phyloP scores from a whole-genome alignment of 92 coral and sea anemone species.

The Epizoanthus illoricatus region DNA sequence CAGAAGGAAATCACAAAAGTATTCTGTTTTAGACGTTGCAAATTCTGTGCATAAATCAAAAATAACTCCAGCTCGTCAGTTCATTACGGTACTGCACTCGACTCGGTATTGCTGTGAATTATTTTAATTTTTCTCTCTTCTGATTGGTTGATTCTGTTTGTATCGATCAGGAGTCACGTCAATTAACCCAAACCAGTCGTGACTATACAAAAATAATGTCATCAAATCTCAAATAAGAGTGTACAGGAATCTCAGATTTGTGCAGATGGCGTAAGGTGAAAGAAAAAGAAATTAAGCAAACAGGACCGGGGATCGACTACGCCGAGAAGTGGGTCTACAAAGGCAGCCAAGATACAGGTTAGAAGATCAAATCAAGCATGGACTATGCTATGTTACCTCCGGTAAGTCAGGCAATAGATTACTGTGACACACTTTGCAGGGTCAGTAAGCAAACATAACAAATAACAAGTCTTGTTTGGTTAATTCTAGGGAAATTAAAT shows the following conservation, averaged over 20 bases:
- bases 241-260: conserved; percentile 30
- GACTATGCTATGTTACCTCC: conserved; percentile 55
- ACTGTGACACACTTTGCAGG: conserved; percentile 9
- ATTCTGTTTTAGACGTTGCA: not conserved
- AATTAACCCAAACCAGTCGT: conserved; percentile 80
- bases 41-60: not conserved
- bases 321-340: conserved; percentile 12
- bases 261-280: conserved; percentile 66
- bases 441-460: conserved; percentile 28
- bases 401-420: conserved; percentile 36
- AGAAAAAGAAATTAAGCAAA: not conserved
- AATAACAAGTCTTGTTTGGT: not conserved
- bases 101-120: not conserved
- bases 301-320: conserved; percentile 1
- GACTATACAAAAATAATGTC: conserved; percentile 76
- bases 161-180: conserved; percentile 73
- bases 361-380: conserved; percentile 40
- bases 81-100: not conserved
- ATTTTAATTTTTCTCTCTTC: not conserved
- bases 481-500: not conserved
- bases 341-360: conserved; percentile 9
- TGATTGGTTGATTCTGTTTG: conserved; percentile 61
- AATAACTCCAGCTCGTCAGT: not conserved
- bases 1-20: too few species aligned
- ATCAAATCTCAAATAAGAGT: conserved; percentile 74